Conservation (phyloP, 2,113 vertebrate species). For the Cottus gobio region DNA sequence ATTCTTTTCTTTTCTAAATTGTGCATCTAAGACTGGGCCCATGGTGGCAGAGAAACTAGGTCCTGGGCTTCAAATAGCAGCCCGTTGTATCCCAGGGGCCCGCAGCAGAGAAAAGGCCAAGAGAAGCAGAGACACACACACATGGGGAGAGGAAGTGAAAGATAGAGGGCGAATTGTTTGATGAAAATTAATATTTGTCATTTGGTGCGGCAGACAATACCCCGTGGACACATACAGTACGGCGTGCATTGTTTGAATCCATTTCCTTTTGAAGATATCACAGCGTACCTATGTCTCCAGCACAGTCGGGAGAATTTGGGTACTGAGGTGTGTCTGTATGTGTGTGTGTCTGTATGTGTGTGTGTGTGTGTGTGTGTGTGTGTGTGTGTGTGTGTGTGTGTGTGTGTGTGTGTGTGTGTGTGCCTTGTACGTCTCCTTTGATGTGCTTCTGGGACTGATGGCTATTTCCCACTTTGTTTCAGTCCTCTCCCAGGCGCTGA, state of each 20-base stretch:
- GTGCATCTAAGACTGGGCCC: slow-evolving; percentile 76
- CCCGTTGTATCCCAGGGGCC: slow-evolving; percentile 70
- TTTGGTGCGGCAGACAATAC: slow-evolving; percentile 53
- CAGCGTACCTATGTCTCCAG: slow-evolving; percentile 41
- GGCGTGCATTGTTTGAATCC: slow-evolving; percentile 67
- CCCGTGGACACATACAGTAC: slow-evolving; percentile 60
- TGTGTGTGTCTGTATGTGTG: background rate
- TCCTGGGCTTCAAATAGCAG: slow-evolving; percentile 81
- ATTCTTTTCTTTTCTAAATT: slow-evolving; percentile 73
- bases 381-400: background rate
- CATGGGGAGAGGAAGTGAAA: slow-evolving; percentile 43
- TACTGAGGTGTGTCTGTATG: background rate
- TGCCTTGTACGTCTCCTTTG: slow-evolving; percentile 36
- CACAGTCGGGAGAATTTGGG: slow-evolving; percentile 21
- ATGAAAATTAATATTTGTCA: slow-evolving; percentile 83
- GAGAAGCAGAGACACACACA: slow-evolving; percentile 36
- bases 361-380: background rate
- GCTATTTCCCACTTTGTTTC: slow-evolving; percentile 46
- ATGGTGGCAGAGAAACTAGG: slow-evolving; percentile 74
- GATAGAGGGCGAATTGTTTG: slow-evolving; percentile 67
- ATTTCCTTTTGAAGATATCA: slow-evolving; percentile 75
- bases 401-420: background rate
- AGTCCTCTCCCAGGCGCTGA: slow-evolving; percentile 23
- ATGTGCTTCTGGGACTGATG: slow-evolving; percentile 45
- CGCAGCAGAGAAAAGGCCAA: slow-evolving; percentile 63